These are phyloP conservation scores for Xanthia togata DNA, from an alignment of 2,888 invertebrate genomes.

Conservation along the genomic window DNA sequence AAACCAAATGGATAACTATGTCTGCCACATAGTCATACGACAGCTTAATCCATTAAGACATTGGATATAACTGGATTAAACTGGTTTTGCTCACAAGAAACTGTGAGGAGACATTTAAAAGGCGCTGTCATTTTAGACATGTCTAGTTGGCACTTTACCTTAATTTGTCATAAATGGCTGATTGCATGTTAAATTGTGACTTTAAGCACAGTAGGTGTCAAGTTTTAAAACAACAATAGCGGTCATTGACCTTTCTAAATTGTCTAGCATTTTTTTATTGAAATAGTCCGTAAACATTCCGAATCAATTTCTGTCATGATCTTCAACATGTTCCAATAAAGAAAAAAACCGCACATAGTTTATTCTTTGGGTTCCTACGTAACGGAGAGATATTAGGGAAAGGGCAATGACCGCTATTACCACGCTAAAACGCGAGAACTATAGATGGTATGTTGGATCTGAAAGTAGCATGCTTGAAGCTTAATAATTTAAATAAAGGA, in stretches of 20 bases:
- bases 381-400: neutral
- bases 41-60: conserved; percentile 27
- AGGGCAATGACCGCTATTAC: neutral
- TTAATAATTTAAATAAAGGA: neutral
- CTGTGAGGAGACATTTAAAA: conserved; percentile 8
- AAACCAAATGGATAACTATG: conserved; percentile 7
- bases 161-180: neutral
- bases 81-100: neutral
- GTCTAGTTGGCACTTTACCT: neutral
- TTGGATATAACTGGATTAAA: conserved; percentile 24
- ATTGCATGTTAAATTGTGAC: neutral
- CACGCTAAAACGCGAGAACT: neutral
- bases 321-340: neutral
- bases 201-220: too few species aligned
- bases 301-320: neutral
- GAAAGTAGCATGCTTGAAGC: too few species aligned
- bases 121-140: neutral
- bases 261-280: neutral
- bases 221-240: neutral
- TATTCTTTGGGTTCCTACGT: too few species aligned
- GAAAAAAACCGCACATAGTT: too few species aligned
- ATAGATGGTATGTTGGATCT: neutral
- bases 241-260: neutral
- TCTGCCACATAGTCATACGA: neutral
- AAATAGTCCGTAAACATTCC: neutral